Evolutionary conservation across 2,797 vertebrate species (phyloP).

Genomic region (Uromys caudimaculatus): DNA sequence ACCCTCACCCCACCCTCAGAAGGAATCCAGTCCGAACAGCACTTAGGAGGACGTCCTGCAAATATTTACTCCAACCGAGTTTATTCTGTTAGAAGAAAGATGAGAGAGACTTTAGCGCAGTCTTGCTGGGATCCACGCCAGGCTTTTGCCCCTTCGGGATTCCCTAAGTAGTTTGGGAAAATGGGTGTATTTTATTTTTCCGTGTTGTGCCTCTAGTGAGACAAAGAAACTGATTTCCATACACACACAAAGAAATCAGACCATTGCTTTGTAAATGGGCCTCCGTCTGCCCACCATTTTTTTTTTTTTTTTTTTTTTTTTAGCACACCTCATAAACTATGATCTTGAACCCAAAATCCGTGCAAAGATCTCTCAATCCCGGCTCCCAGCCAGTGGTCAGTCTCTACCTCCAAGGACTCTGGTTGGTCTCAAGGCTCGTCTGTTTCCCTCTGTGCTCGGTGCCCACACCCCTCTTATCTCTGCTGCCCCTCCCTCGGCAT

Average conservation of each 20-base stretch:
- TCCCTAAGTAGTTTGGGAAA: slow-evolving; percentile 23
- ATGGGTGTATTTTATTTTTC: not conserved
- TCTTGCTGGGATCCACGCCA: not conserved
- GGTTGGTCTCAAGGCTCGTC: not conserved
- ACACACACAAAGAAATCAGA: slow-evolving; percentile 37
- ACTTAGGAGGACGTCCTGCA: not conserved
- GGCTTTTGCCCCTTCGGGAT: not conserved
- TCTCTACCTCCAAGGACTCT: not conserved
- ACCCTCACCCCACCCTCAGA: not conserved
- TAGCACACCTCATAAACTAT: slow-evolving; percentile 29
- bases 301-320: no score
- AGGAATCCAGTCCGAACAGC: slow-evolving; percentile 64
- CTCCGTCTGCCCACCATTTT: not conserved
- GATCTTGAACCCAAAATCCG: not conserved
- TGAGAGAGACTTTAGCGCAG: not conserved
- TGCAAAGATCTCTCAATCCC: not conserved
- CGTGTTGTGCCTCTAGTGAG: slow-evolving; percentile 49
- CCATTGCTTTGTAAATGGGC: not conserved
- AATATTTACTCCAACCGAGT: slow-evolving; percentile 40
- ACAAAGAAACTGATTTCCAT: slow-evolving; percentile 24
- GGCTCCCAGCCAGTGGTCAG: not conserved
- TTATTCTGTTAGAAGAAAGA: slow-evolving; percentile 29
- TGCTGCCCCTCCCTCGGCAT: not conserved
- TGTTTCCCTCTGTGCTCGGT: slow-evolving; percentile 13
- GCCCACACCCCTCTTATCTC: not conserved